These are phyloP conservation scores for Eretmocerus hayati DNA, from an alignment of 2,888 invertebrate species.

Conservation along the genomic window DNA sequence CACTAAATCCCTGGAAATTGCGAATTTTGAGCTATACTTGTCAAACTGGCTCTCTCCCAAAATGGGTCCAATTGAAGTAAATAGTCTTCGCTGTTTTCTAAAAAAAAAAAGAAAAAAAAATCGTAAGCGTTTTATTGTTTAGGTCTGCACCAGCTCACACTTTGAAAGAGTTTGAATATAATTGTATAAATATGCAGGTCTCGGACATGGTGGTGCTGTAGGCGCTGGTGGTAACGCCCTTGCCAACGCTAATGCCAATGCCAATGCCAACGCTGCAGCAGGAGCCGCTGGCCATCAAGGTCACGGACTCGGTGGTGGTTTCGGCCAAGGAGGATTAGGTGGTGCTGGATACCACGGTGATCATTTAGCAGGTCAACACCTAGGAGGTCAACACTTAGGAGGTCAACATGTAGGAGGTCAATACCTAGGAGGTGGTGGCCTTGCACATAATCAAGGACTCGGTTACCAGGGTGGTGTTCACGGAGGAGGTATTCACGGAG, in stretches of 20 bases:
- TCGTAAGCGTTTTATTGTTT: no score
- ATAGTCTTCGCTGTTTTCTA: no score
- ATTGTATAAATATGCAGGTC: not conserved
- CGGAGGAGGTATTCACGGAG: slow-evolving; percentile 3
- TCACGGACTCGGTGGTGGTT: not conserved
- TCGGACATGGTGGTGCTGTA: not conserved
- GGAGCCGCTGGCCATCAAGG: not conserved
- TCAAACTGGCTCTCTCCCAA: no score
- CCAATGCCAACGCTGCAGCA: slow-evolving; percentile 2
- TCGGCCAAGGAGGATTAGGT: not conserved
- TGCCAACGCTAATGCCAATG: slow-evolving; percentile 6
- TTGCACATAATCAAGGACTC: slow-evolving; percentile 9
- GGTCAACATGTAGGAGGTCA: not conserved
- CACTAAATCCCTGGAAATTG: no score
- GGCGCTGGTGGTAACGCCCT: slow-evolving; percentile 3
- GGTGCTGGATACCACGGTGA: not conserved
- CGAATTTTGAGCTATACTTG: no score
- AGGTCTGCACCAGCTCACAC: no score
- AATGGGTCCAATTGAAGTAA: no score
- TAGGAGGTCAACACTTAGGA: not conserved
- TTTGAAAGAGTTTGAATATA: not conserved
- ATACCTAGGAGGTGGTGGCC: not conserved
- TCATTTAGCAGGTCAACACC: not conserved
- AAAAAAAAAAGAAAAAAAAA: no score
- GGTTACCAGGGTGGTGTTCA: slow-evolving; percentile 6